Percentiles rank a stretch among this genome's conserved stretches.
Conservation (phyloP, 64 coral and sea anemone species). For the Actinia tenebrosa region DNA sequence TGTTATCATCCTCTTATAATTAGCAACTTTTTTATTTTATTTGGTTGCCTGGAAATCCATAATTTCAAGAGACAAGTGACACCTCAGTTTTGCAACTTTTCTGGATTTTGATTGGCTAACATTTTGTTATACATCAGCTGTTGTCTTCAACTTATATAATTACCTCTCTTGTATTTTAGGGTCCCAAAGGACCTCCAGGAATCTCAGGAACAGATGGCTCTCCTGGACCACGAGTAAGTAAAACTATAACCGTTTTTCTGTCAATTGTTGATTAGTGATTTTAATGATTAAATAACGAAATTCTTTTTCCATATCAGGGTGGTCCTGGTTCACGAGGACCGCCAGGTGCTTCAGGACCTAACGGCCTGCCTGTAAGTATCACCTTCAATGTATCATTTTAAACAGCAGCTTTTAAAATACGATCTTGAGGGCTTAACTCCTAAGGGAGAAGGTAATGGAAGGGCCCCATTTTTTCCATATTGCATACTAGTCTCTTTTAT, state of each 20-base stretch:
- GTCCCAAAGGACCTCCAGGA: conserved; percentile 29
- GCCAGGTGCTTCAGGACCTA: not conserved
- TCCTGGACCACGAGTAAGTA: conserved; percentile 45
- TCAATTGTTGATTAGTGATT: not conserved
- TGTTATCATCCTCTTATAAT: too few relatives aligned
- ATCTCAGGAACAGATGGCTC: conserved; percentile 24
- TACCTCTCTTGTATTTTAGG: not conserved
- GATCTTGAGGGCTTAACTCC: too few relatives aligned
- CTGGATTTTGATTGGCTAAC: too few relatives aligned
- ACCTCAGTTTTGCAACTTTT: too few relatives aligned
- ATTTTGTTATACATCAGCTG: too few relatives aligned
- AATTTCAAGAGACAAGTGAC: too few relatives aligned
- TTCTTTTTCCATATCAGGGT: not conserved
- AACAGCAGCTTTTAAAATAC: not conserved
- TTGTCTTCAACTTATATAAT: not conserved
- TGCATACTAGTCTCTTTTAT: too few relatives aligned
- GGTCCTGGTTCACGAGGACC: not conserved
- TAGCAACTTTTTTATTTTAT: too few relatives aligned
- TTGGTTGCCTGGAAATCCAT: too few relatives aligned
- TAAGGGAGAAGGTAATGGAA: too few relatives aligned
- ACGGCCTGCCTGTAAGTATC: conserved; percentile 28
- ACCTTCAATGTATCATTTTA: not conserved
- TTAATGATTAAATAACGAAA: not conserved
- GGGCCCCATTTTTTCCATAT: too few relatives aligned
- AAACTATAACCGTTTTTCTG: not conserved